Evolutionary conservation across 1,140 invertebrate genomes (phyloP).

Genomic region (Drosophila athabasca): DNA sequence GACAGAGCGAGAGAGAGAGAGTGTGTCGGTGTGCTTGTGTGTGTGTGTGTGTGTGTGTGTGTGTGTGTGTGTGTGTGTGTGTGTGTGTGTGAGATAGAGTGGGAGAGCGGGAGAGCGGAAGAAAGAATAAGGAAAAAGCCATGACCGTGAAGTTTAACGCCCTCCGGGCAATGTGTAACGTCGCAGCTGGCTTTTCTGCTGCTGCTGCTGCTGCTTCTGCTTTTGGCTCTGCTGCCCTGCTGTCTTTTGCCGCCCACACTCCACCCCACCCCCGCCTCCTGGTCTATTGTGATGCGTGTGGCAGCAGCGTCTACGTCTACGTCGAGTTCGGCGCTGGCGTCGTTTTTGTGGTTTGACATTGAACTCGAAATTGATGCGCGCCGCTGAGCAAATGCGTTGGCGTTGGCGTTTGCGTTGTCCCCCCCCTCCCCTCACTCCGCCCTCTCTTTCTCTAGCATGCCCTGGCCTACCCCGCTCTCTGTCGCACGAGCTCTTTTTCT

Average conservation of each 20-base stretch:
- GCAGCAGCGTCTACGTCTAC: slow-evolving; percentile 13
- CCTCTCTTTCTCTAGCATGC: neutral
- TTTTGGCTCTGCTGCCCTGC: neutral
- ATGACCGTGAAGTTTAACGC: slow-evolving; percentile 83
- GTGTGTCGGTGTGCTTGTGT: no score
- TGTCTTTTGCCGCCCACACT: slow-evolving; percentile 8
- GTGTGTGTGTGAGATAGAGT: neutral
- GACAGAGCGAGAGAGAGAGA: slow-evolving; percentile 28
- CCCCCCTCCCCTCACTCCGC: slow-evolving; percentile 5
- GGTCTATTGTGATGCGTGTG: slow-evolving; percentile 20
- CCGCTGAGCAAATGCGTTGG: slow-evolving; percentile 69
- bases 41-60: slow-evolving; percentile 16
- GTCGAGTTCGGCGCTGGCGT: slow-evolving; percentile 20
- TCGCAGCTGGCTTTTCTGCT: slow-evolving; percentile 15
- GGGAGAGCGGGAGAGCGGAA: slow-evolving; percentile 13
- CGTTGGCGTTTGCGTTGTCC: slow-evolving; percentile 15
- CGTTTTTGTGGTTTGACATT: slow-evolving; percentile 82
- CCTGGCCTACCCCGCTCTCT: slow-evolving; percentile 9
- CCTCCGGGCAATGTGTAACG: slow-evolving; percentile 65
- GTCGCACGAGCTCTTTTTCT: slow-evolving; percentile 25
- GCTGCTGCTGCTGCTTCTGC: no score
- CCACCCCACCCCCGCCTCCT: slow-evolving; percentile 1
- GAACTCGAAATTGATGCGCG: slow-evolving; percentile 80
- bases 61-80: slow-evolving; percentile 3
- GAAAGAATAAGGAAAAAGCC: slow-evolving; percentile 71